Evolutionary conservation across 2,797 vertebrate genomes (phyloP).

Genomic region (Cuniculus paca): DNA sequence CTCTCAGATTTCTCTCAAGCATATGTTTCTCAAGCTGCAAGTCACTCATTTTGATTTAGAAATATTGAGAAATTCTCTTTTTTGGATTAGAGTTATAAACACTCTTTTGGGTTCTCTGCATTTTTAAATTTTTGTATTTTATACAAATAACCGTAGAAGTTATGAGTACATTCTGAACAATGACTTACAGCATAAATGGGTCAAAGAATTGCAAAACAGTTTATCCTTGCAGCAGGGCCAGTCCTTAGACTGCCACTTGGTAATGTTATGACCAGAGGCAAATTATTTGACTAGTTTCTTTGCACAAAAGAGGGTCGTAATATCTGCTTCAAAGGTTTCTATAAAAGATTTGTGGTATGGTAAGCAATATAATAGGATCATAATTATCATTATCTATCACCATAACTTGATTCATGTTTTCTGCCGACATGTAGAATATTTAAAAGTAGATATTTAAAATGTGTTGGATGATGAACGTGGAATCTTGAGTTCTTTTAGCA

Average conservation of each 20-base stretch:
- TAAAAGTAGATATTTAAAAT: conserved; percentile 26
- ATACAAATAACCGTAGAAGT: neutral
- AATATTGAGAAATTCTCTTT: neutral
- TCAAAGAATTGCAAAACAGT: neutral
- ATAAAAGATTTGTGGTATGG: neutral
- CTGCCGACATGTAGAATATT: neutral
- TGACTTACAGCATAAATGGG: neutral
- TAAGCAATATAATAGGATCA: neutral
- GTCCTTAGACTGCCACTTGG: neutral
- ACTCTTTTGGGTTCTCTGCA: neutral
- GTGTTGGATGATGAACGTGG: neutral
- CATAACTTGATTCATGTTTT: neutral
- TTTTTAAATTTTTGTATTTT: conserved; percentile 2
- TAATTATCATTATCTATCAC: neutral
- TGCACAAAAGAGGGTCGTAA: neutral
- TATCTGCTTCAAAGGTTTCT: conserved; percentile 9
- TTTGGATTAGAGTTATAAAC: neutral
- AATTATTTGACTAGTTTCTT: conserved; percentile 17
- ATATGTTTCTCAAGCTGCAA: neutral
- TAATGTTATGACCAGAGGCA: neutral
- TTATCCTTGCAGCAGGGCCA: neutral
- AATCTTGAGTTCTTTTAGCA: neutral
- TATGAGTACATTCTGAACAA: neutral
- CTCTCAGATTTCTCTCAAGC: neutral
- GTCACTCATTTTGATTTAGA: neutral